Evolutionary conservation across 2,888 invertebrate genomes (phyloP).

Genomic region (Lacanobia wlatinum): DNA sequence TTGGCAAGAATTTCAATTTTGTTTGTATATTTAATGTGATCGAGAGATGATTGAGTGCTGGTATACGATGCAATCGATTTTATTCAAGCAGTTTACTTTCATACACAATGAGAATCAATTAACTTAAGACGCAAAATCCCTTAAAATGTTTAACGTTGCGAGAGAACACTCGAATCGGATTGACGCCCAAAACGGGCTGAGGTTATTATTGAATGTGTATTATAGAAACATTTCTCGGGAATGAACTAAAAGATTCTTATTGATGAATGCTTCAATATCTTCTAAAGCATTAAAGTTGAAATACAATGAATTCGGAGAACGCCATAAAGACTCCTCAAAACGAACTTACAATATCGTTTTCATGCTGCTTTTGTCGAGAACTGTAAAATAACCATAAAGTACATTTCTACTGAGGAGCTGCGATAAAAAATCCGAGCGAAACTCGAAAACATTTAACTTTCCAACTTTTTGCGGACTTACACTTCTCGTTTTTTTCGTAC

Average conservation of each 20-base stretch:
- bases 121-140: slow-evolving; percentile 4
- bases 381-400: slow-evolving; percentile 72
- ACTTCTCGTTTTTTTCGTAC: slow-evolving; percentile 71
- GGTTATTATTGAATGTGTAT: not conserved
- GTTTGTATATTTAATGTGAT: slow-evolving; percentile 49
- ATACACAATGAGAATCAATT: slow-evolving; percentile 21
- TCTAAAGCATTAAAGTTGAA: slow-evolving; percentile 38
- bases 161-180: slow-evolving; percentile 2
- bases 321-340: slow-evolving; percentile 45
- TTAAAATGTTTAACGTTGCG: slow-evolving; percentile 8
- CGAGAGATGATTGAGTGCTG: slow-evolving; percentile 44
- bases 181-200: not conserved
- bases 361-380: slow-evolving; percentile 66
- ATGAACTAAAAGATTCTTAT: slow-evolving; percentile 5
- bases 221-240: not conserved
- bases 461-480: slow-evolving; percentile 75
- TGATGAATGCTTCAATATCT: slow-evolving; percentile 35
- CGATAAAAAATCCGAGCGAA: slow-evolving; percentile 74
- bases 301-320: slow-evolving; percentile 51
- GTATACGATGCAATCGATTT: slow-evolving; percentile 42
- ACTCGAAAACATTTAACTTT: slow-evolving; percentile 81
- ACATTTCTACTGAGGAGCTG: slow-evolving; percentile 65
- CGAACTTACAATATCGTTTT: slow-evolving; percentile 70
- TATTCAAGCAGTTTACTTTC: slow-evolving; percentile 20
- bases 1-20: slow-evolving; percentile 43